phyloP scores from a whole-genome alignment of 2,797 vertebrate species.

The Pipistrellus pygmaeus region DNA sequence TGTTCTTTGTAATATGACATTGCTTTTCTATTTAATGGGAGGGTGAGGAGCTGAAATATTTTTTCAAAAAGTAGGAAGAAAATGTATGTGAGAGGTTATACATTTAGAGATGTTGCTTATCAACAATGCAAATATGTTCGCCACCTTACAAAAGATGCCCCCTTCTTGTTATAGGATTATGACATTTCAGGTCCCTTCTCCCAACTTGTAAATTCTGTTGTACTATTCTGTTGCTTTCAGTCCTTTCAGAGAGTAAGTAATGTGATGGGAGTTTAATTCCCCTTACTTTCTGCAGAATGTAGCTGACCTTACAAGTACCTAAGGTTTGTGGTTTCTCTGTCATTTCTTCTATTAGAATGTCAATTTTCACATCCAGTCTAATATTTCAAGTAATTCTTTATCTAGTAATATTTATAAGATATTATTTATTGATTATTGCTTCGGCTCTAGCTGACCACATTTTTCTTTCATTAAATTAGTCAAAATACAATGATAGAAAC shows the following conservation, averaged over 20 bases:
- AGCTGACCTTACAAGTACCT: background rate
- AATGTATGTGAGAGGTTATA: background rate
- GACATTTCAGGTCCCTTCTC: background rate
- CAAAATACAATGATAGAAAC: background rate
- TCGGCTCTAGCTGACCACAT: background rate
- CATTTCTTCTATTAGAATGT: background rate
- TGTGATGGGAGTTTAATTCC: background rate
- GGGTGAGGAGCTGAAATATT: background rate
- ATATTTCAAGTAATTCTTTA: background rate
- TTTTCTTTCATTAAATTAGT: background rate
- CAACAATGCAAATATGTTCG: background rate
- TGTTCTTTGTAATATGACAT: background rate
- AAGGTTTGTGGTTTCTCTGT: background rate
- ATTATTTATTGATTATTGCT: background rate
- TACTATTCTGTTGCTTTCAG: background rate
- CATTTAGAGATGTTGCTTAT: background rate
- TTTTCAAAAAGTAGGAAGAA: background rate
- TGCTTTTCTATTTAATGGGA: background rate
- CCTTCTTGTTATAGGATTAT: background rate
- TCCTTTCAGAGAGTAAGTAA: background rate
- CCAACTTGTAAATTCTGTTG: background rate
- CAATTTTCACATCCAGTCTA: background rate
- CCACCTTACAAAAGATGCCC: background rate
- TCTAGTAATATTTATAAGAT: background rate
- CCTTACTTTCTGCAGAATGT: background rate